Percentiles rank a stretch among this genome's conserved stretches.
Evolutionary conservation across 2,113 vertebrate species (phyloP).

Genomic region (Gila orcuttii): DNA sequence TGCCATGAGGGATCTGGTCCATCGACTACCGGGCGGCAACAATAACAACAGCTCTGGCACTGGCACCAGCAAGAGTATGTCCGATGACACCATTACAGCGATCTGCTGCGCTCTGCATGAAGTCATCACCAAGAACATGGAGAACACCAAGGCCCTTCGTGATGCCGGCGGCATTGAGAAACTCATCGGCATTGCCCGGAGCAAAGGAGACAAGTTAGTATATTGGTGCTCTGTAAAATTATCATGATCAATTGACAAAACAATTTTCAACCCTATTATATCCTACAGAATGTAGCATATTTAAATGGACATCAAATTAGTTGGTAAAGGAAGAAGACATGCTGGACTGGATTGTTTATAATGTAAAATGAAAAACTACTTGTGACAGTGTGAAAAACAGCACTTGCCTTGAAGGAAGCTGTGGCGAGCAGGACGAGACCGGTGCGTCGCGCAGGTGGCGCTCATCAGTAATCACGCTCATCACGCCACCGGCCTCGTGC

Average conservation of each 20-base stretch:
- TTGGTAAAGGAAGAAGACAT: not conserved
- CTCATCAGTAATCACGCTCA: too few relatives aligned
- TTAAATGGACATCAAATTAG: not conserved
- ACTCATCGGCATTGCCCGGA: constrained; percentile 96
- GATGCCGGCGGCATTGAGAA: constrained; percentile 99
- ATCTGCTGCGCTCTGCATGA: constrained; percentile 98
- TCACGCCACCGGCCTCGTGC: too few relatives aligned
- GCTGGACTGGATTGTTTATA: not conserved
- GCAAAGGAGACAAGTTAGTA: constrained; percentile 99
- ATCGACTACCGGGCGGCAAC: constrained; percentile 91
- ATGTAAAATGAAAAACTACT: not conserved
- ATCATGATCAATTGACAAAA: not conserved
- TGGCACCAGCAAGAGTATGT: constrained; percentile 90
- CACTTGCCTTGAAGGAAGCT: not conserved
- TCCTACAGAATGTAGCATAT: not conserved
- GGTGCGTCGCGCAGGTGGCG: too few relatives aligned
- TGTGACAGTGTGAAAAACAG: not conserved
- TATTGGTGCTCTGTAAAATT: not conserved
- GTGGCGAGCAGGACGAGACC: too few relatives aligned
- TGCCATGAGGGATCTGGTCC: constrained; percentile 98
- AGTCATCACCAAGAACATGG: constrained; percentile 99
- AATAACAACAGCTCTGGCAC: constrained; percentile 69
- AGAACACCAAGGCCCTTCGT: constrained; percentile 98
- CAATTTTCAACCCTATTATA: not conserved
- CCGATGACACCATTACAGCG: constrained; percentile 95